Base-by-base conservation (phyloP, 2,113 vertebrate genomes). In the Aegotheles bennettii region DNA sequence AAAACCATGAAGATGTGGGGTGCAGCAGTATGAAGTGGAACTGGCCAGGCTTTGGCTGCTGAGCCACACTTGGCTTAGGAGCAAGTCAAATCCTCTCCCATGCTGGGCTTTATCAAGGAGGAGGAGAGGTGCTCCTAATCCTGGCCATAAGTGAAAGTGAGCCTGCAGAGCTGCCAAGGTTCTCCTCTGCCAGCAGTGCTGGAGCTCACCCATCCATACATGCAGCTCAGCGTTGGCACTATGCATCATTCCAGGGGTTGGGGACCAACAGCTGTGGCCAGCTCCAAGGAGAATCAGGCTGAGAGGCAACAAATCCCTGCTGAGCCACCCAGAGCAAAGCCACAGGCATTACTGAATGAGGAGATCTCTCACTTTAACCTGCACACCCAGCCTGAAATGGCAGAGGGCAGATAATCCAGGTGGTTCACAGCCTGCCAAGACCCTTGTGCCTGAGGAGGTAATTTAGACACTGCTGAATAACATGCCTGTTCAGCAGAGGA, bases 21-120 rank as follows among this genome's bases (percentile, higher is more conserved):
- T 84, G 25, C 42, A 80, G 59, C 28, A 56, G 19, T 0, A 0
- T 35, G 23, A 80, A 57, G n/a, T 63, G 54, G 38, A 88, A 18
- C 51, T 87, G 67, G 24, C 53, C 31, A 47, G 21, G 12, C 70
- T 93, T 51, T 65, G 75, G 48, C 88, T 88, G 48, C 61, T 85
- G 47, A 85, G 53, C 61, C 7, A 6, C 40, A 3, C n/a, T 89
- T 70, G 48, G 54, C 54, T 79, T 56, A 73, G n/a, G 50, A 76
- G n/a, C 64, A 31, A 18, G 24, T 82, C 78, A 79, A 87, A 91
- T 77, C 64, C 2, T 2, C 50, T 75, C 47, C 68, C 86, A 87
- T 87, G 89, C 94, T 92, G 89, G 26, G 64, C 36, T 92, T 95
- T 94, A 94, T 93, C 94, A 93, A 75, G 76, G 63, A 90, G 40